Evolutionary conservation across 2,113 vertebrate genomes (phyloP).

Genomic region (Gallinago media): DNA sequence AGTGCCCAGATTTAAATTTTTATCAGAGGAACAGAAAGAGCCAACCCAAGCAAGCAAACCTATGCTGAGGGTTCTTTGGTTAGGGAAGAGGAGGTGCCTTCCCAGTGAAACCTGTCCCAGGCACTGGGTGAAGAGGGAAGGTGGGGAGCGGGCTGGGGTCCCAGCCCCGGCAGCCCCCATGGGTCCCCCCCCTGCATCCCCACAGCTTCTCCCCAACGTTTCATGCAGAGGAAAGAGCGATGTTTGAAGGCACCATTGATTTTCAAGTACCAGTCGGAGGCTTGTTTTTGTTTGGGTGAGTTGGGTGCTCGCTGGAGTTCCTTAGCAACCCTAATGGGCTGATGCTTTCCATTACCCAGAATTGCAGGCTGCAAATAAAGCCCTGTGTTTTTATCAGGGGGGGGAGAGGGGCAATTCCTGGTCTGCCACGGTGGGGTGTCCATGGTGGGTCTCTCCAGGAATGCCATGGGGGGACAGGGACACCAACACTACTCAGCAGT

Average conservation of each 20-base stretch:
- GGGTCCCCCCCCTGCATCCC: too few relatives aligned
- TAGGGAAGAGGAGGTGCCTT: neutral
- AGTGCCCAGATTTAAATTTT: too few relatives aligned
- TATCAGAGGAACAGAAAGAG: too few relatives aligned
- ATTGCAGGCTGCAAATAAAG: neutral
- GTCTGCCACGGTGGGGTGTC: neutral
- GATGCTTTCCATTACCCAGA: neutral
- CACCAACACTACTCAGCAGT: accelerated
- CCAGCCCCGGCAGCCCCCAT: accelerated
- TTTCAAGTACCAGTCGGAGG: neutral
- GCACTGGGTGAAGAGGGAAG: neutral
- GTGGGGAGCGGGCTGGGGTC: neutral
- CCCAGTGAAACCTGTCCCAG: neutral
- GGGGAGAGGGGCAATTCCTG: neutral
- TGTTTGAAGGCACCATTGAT: neutral
- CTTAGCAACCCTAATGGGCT: constrained; percentile 18
- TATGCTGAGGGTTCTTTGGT: neutral
- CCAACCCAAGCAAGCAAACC: neutral
- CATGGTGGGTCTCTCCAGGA: accelerated
- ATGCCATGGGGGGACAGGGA: accelerated
- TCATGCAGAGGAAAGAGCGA: neutral
- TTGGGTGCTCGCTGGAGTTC: neutral
- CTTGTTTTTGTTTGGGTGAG: neutral
- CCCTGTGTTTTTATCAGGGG: neutral
- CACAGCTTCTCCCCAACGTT: neutral